Percentiles rank a stretch among this genome's conserved stretches.
phyloP scores from a whole-genome alignment of 2,888 invertebrate genomes.

The Lochmaea crataegi region DNA sequence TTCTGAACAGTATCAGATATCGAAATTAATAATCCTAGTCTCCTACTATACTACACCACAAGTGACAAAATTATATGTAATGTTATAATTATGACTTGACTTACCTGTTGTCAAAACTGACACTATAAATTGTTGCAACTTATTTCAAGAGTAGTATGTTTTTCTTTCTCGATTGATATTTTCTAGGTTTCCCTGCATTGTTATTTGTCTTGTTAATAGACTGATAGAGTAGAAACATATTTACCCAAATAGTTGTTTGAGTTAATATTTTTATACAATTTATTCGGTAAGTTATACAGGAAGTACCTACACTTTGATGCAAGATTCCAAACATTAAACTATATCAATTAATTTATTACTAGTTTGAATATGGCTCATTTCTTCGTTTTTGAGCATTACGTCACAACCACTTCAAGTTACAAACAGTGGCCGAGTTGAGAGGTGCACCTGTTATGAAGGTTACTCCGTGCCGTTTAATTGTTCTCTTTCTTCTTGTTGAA shows the following conservation, averaged over 20 bases:
- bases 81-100: neutral
- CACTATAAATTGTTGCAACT: slow-evolving; percentile 9
- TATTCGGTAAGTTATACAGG: slow-evolving; percentile 27
- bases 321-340: neutral
- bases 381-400: no score
- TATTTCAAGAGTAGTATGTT: slow-evolving; percentile 20
- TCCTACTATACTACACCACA: no score
- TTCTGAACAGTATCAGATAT: no score
- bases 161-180: slow-evolving; percentile 13
- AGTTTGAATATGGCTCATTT: no score
- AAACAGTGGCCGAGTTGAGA: no score
- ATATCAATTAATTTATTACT: neutral
- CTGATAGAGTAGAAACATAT: slow-evolving; percentile 41
- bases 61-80: neutral
- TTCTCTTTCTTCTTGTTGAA: no score
- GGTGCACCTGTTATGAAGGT: no score
- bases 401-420: no score
- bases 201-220: slow-evolving; percentile 42
- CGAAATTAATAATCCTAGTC: no score
- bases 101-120: neutral
- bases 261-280: slow-evolving; percentile 42
- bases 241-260: slow-evolving; percentile 40
- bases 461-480: no score
- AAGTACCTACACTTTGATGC: slow-evolving; percentile 11
- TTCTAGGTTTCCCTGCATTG: slow-evolving; percentile 21